Percentiles rank a stretch among this genome's conserved stretches.
Evolutionary conservation across 2,797 vertebrate species (phyloP).

Genomic region (Anguilla anguilla): DNA sequence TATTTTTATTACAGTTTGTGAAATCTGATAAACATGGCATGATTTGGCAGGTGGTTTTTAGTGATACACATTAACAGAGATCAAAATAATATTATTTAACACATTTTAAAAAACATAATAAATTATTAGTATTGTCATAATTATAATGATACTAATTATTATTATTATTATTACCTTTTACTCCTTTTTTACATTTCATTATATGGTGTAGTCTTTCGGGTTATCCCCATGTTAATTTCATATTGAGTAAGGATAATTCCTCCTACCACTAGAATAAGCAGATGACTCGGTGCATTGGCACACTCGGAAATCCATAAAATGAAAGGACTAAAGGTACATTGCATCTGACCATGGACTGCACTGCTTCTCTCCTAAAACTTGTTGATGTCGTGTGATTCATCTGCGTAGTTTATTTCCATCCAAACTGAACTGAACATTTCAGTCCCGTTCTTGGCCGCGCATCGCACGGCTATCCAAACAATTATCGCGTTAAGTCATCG

Average conservation of each 20-base stretch:
- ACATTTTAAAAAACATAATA: neutral
- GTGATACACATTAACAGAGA: neutral
- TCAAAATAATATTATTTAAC: neutral
- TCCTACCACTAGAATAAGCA: neutral
- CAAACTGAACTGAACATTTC: neutral
- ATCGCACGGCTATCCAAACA: neutral
- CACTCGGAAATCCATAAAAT: neutral
- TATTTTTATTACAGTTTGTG: neutral
- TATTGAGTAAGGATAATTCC: neutral
- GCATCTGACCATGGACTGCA: neutral
- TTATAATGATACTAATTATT: neutral
- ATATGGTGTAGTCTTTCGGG: neutral
- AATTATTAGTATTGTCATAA: neutral
- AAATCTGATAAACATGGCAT: neutral
- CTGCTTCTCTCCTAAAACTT: neutral
- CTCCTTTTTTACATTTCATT: neutral
- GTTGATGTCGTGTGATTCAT: neutral
- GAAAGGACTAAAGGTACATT: too few relatives aligned
- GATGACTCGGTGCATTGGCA: neutral
- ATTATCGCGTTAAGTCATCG: constrained; percentile 26
- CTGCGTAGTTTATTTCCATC: neutral
- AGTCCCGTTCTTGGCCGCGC: neutral
- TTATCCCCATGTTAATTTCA: neutral
- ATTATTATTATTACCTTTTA: neutral
- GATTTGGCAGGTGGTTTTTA: neutral